Evolutionary conservation across 2,797 vertebrate genomes (phyloP), one percentile per base, ranked within the genome.

Genomic region (Miichthys miiuy): DNA sequence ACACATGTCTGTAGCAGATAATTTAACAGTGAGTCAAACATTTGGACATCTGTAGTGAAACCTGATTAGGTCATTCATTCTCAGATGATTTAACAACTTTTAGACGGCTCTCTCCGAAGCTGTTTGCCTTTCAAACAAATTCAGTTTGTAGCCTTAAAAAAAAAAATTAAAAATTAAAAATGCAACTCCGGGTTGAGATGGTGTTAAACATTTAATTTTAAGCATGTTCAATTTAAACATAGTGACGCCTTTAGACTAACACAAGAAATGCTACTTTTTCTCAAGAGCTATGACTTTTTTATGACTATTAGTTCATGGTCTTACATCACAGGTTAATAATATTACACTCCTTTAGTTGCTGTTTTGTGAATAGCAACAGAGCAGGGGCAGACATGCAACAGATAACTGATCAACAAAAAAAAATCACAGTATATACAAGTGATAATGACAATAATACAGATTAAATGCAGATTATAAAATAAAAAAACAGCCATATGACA

Each of bases 1-100:
- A 57, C 20, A 30, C 66, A 72, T 3, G 20, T 62, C 57, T 77
- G 42, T 44, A 21, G 52, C 61, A 71, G 51, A 81, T 72, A 34
- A 50, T 65, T 3, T 42, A 68, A 71, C 52, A 38, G 12, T 13
- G 42, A 58, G 50, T 64, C 46, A 57, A 16, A 67, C 68, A 51
- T 46, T 21, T 61, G 50, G 58, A 16, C 52, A 78, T 65, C 9
- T 58, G 62, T 56, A 21, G 66, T 54, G 30, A 74, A 64, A 69
- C 34, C 21, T 44, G 47, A 25, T 10, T 14, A 58, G 6, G 7
- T 68, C 23, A 48, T 27, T 20, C 6, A 55, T 51, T 72, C 34
- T 23, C 20, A 58, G 41, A 47, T 64, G 10, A 54, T 38, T 47
- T 3, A 14, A 25, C 27, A 27, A 41, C 16, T 41, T 51, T 48